Conservation (phyloP, 92 coral and sea anemone genomes). For the Phenganax subtilis region DNA sequence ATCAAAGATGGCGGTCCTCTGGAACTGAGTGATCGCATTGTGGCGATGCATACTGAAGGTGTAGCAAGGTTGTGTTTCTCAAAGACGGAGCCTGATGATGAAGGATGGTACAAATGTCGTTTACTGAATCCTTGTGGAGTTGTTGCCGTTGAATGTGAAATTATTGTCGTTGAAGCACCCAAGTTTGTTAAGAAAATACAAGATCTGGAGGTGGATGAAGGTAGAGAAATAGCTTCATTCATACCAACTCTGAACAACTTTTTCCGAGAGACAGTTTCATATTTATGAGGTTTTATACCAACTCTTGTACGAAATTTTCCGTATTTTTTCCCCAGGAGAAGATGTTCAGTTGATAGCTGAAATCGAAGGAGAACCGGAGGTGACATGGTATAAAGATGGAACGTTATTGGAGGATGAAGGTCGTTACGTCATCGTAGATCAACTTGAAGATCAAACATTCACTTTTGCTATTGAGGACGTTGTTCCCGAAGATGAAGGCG, state of each 20-base stretch:
- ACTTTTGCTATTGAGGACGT: slow-evolving; percentile 87
- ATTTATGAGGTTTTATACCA: not conserved
- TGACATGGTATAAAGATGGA: slow-evolving; percentile 77
- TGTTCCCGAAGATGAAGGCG: slow-evolving; percentile 67
- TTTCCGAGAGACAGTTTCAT: not conserved
- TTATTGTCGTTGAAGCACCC: slow-evolving; percentile 55
- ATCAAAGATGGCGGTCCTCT: slow-evolving; percentile 71
- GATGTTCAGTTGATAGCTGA: slow-evolving; percentile 62
- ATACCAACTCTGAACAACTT: not conserved
- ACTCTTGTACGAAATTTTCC: not conserved
- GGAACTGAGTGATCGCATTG: slow-evolving; percentile 56
- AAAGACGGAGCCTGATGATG: slow-evolving; percentile 69
- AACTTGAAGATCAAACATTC: slow-evolving; percentile 71
- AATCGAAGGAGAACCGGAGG: slow-evolving; percentile 64
- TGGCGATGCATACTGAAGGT: slow-evolving; percentile 56
- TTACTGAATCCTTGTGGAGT: slow-evolving; percentile 74
- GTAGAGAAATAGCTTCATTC: not conserved
- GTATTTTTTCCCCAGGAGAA: slow-evolving; percentile 45
- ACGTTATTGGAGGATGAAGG: slow-evolving; percentile 61
- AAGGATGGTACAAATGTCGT: slow-evolving; percentile 91
- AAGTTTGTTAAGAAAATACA: slow-evolving; percentile 13
- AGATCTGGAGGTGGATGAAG: slow-evolving; percentile 35
- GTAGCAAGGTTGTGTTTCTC: slow-evolving; percentile 56
- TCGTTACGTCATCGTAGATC: slow-evolving; percentile 88
- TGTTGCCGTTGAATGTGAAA: slow-evolving; percentile 60